A percentile compares a stretch with the other conserved stretches of the same genome.
Evolutionary conservation across 53 echinoderm and acorn worm species (phyloP).

Genomic region (Stichopus horrens): DNA sequence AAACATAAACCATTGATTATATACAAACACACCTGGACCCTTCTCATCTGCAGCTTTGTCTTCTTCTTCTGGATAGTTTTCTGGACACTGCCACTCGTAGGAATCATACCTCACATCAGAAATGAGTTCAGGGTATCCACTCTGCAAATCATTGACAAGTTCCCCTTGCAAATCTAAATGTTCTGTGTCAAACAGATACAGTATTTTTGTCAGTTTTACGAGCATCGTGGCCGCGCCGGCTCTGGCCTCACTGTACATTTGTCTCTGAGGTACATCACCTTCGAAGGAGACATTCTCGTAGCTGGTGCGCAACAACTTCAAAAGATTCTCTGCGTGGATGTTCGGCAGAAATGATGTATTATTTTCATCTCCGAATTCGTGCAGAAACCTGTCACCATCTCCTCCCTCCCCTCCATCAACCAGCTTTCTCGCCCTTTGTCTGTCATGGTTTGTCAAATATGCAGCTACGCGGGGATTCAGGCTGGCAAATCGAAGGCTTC

Average conservation of each 20-base stretch:
- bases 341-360: slow-evolving; percentile 64
- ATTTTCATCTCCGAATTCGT: slow-evolving; percentile 43
- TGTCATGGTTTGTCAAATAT: slow-evolving; percentile 86
- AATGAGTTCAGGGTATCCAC: slow-evolving; percentile 64
- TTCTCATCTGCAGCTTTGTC: slow-evolving; percentile 52
- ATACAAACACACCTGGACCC: background rate
- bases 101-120: slow-evolving; percentile 69
- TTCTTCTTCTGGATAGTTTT: slow-evolving; percentile 70
- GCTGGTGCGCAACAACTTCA: slow-evolving; percentile 57
- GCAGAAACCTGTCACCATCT: slow-evolving; percentile 17
- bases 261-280: slow-evolving; percentile 84
- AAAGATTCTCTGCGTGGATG: slow-evolving; percentile 60
- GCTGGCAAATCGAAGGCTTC: slow-evolving; percentile 92
- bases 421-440: slow-evolving; percentile 66
- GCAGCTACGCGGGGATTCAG: slow-evolving; percentile 90
- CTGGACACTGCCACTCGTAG: slow-evolving; percentile 93
- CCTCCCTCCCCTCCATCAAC: slow-evolving; percentile 59
- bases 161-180: slow-evolving; percentile 86
- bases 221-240: slow-evolving; percentile 80
- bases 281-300: slow-evolving; percentile 68
- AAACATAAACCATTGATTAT: no score
- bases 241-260: slow-evolving; percentile 81
- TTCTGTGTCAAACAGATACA: slow-evolving; percentile 82
- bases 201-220: slow-evolving; percentile 74
- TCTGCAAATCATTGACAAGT: slow-evolving; percentile 69